phyloP scores from a whole-genome alignment of 2,888 invertebrate species.

The Megalurothrips usitatus region DNA sequence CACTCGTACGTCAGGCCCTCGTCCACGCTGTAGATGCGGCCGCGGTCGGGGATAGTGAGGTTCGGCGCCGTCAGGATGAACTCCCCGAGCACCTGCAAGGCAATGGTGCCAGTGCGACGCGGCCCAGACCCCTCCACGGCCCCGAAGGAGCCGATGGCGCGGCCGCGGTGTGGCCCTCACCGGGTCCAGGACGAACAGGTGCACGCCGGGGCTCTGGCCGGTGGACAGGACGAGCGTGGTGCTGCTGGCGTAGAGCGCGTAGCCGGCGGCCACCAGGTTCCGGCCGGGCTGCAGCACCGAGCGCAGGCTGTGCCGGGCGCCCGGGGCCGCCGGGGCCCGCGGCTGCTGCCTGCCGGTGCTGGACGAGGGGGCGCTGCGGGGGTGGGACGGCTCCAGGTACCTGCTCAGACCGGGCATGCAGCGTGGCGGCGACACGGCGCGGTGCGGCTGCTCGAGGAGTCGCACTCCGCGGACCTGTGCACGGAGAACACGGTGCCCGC shows the following conservation, averaged over 20 bases:
- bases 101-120: background rate
- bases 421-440: no score
- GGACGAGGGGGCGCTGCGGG: background rate
- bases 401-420: background rate
- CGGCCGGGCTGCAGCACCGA: constrained; percentile 14
- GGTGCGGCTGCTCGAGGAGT: background rate
- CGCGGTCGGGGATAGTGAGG: background rate
- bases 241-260: constrained; percentile 17
- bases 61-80: constrained; percentile 18
- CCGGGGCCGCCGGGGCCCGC: background rate
- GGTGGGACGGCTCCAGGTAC: background rate
- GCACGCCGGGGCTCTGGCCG: background rate
- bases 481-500: constrained; percentile 9
- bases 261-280: constrained; percentile 18
- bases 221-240: constrained; percentile 12
- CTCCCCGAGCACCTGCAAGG: constrained; percentile 6
- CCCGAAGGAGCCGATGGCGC: no score
- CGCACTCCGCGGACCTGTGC: background rate
- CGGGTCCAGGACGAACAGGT: constrained; percentile 12
- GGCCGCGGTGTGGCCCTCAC: background rate
- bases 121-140: no score
- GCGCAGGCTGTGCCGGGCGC: constrained; percentile 4
- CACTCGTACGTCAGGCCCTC: constrained; percentile 17
- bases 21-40: constrained; percentile 15
- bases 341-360: background rate